phyloP scores from a whole-genome alignment of 2,797 vertebrate genomes.

The Australoheros facetus region DNA sequence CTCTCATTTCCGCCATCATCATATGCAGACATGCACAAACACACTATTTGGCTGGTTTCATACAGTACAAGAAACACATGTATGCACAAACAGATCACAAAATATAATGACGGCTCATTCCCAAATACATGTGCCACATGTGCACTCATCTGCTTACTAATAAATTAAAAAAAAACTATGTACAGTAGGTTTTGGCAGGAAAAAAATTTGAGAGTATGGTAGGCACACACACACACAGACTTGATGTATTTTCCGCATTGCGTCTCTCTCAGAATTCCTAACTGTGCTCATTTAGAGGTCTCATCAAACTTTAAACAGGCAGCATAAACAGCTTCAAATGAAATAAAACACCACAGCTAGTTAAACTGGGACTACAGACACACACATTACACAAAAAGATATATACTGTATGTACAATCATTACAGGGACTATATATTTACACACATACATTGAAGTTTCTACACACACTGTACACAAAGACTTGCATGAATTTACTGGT shows the following conservation, averaged over 20 bases:
- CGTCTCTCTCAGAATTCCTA: slow-evolving; percentile 63
- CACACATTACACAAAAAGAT: neutral
- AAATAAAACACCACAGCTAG: slow-evolving; percentile 66
- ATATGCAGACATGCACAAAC: slow-evolving; percentile 40
- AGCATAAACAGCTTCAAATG: slow-evolving; percentile 78
- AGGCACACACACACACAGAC: slow-evolving; percentile 13
- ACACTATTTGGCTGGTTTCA: neutral
- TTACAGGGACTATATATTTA: neutral
- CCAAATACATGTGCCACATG: neutral
- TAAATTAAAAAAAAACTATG: slow-evolving; percentile 1
- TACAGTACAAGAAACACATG: slow-evolving; percentile 5
- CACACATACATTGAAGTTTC: neutral
- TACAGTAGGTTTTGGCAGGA: slow-evolving; percentile 4
- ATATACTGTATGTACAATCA: neutral
- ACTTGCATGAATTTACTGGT: neutral
- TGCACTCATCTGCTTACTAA: neutral
- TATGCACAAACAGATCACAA: slow-evolving; percentile 1
- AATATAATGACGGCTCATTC: neutral
- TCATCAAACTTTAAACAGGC: slow-evolving; percentile 80
- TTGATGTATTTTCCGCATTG: slow-evolving; percentile 71
- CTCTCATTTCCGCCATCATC: slow-evolving; percentile 63
- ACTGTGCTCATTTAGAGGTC: slow-evolving; percentile 71
- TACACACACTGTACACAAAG: neutral
- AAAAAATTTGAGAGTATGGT: slow-evolving; percentile 23
- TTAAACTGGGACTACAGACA: slow-evolving; percentile 38